phyloP scores from a whole-genome alignment of 2,113 vertebrate species.

The Seriola quinqueradiata region DNA sequence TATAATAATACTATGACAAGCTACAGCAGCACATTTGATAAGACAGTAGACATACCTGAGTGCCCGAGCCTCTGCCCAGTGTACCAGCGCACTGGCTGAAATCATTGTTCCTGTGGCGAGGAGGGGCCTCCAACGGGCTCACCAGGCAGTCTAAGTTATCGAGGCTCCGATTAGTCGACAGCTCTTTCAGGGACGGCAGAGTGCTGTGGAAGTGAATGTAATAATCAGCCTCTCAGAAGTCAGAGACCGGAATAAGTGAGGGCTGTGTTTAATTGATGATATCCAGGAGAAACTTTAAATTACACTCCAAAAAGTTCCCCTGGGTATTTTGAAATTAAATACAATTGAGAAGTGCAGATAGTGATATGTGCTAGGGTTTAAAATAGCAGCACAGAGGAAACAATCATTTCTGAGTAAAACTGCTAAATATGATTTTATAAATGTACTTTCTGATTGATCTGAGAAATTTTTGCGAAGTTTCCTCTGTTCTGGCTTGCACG shows the following conservation, averaged over 20 bases:
- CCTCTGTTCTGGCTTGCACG: slow-evolving; percentile 63
- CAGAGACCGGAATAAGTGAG: slow-evolving; percentile 40
- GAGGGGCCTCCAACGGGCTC: slow-evolving; percentile 90
- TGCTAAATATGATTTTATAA: slow-evolving; percentile 8
- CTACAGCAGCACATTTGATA: not conserved
- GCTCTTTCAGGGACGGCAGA: slow-evolving; percentile 85
- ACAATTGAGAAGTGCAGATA: slow-evolving; percentile 48
- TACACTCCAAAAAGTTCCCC: slow-evolving; percentile 37
- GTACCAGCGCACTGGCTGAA: slow-evolving; percentile 91
- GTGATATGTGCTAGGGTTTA: slow-evolving; percentile 50
- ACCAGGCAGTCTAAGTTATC: slow-evolving; percentile 96
- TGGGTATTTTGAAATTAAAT: slow-evolving; percentile 65
- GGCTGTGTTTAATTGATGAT: slow-evolving; percentile 60
- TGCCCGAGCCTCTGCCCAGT: slow-evolving; percentile 75
- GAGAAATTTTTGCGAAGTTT: not conserved
- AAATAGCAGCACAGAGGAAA: slow-evolving; percentile 75
- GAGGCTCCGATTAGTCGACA: slow-evolving; percentile 90
- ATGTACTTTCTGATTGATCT: slow-evolving; percentile 17
- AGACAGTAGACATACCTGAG: slow-evolving; percentile 68
- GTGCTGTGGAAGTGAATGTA: slow-evolving; percentile 72
- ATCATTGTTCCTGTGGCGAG: slow-evolving; percentile 92
- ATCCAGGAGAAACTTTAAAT: slow-evolving; percentile 59
- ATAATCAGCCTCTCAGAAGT: slow-evolving; percentile 50
- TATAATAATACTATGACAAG: not conserved
- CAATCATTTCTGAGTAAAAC: slow-evolving; percentile 28